Evolutionary conservation across 2,113 vertebrate genomes (phyloP), one percentile per base, ranked within the genome.

Genomic region (Erpornis zantholeuca): DNA sequence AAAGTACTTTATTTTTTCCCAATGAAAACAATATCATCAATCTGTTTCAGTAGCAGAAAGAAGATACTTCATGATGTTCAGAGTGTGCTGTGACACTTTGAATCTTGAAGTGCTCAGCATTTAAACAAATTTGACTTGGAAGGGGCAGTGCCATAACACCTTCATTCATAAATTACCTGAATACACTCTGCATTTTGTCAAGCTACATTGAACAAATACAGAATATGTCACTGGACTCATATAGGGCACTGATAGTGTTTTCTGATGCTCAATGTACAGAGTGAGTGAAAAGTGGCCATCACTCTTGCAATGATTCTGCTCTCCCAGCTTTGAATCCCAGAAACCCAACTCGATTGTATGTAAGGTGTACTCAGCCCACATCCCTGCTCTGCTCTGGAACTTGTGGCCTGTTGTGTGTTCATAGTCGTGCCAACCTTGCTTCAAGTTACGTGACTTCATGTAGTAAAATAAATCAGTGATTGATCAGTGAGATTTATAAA

Each of bases 391-490:
- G 7, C 53, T 85, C 50, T 59, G 59, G 45, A 59, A 4, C 18
- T 52, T 36, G 11, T 0, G 3, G 8, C 31, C 5, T 81, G 38
- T 77, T 3, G 0, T 4, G 44, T 35, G 15, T 50, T 88, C 8
- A 2, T 14, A 60, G 33, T 56, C 81, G 29, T 45, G 29, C 65
- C 33, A 56, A 19, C n/a, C 13, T 64, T 40, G 29, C 40, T 38
- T 45, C 70, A 71, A 52, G 35, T 33, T 81, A 36, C 47, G 44
- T 82, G 61, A 75, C 49, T 88, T 80, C 4, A 7, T 11, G 28
- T 52, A 44, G 33, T 69, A 47, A 42, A 83, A 64, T 29, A n/a
- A 68, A 38, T 69, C 24, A 8, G 7, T 54, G 25, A 35, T 54
- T 38, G 25, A 35, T 95, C 40, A 49, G 28, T 33, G 56, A 68